Evolutionary conservation across 2,888 invertebrate genomes (phyloP), one percentile per base, ranked within the genome.

Genomic region (Ypsolopha sequella): DNA sequence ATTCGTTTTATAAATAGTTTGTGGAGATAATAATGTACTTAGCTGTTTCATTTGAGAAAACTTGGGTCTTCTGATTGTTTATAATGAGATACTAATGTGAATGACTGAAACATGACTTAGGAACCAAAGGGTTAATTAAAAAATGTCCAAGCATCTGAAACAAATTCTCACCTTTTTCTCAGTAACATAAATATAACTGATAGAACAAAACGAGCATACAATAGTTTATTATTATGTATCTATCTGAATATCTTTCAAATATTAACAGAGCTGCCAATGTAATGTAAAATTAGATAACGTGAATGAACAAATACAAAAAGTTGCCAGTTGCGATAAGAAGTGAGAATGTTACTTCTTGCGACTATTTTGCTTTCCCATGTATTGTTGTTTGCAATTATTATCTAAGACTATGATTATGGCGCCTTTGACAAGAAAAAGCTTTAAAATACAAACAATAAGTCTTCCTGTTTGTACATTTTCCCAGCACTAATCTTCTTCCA

Each of bases 341-440:
- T 62, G 62, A 63, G 65, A 70, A 69, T 63, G 38, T 51, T 39
- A 51, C 36, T 59, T 67, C 68, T 68, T 67, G 61, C 62, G 55
- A 57, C 57, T 58, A 61, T 62, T 64, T 62, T 36, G 45, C 24
- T 36, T 51, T 51, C 51, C 51, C 51, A 51, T 51, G 35, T 11
- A 51, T 51, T 51, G 51, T 51, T 43, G 13, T 43, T 8, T 2
- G 46, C 7, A 39, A 38, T n/a, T n/a, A n/a, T n/a, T n/a, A n/a
- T n/a, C 36, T n/a, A 51, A 36, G 2, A n/a, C 36, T 39, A 48
- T 24, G 6, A 38, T 45, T 51, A 45, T 38, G 35, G 44, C 51
- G 51, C 51, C 44, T 45, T 38, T 10, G 9, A 10, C n/a, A 44
- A 11, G 11, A 39, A 51, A 51, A 50, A 11, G 8, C 3, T 10